Base-by-base conservation (phyloP, 2,113 vertebrate genomes). In the Pongo abelii region DNA sequence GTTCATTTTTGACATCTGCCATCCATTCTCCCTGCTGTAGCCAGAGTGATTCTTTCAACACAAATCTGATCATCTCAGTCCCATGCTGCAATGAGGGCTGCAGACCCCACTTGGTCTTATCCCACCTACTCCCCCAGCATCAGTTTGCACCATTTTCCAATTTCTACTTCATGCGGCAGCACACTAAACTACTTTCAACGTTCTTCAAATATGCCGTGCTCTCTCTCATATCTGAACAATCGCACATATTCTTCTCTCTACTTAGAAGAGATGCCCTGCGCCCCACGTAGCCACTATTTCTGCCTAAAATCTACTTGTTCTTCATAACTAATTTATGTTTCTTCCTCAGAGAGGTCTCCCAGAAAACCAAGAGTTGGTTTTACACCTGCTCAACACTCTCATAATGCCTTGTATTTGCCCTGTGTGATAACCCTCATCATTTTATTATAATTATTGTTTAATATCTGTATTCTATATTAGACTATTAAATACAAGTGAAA, bases 401-500 rank as follows among this genome's bases (percentile, higher is more conserved):
- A 50, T 30, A 74, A 80, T 70, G 59, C 40, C 67, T 6, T 95
- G 1, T 14, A 35, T 89, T 72, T 91, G 57, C 46, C 72, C 67
- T 91, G 59, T 91, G 78, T 40, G 32, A 81, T 67, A 85, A 77
- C 25, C 12, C 8, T 88, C 32, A n/a, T 67, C 16, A 69, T 89
- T 89, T 91, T 69, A 57, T 72, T 75, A 86, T 59, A 93, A 94
- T 91, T 59, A 59, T 91, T 92, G n/a, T 25, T 92, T 75, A 79
- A 55, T 93, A 67, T 61, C 30, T 90, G 43, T 12, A 17, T 87
- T 96, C 38, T 88, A 4, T 27, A 92, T 87, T 87, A 84, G 17
- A 64, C 46, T 50, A 5, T 96, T 89, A 86, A 88, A 85, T 85
- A 20, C 40, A 80, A 96, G 9, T 64, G 57, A 59, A 95, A 16